Conservation (phyloP, 2,888 invertebrate species). For the Parnassius smintheus region DNA sequence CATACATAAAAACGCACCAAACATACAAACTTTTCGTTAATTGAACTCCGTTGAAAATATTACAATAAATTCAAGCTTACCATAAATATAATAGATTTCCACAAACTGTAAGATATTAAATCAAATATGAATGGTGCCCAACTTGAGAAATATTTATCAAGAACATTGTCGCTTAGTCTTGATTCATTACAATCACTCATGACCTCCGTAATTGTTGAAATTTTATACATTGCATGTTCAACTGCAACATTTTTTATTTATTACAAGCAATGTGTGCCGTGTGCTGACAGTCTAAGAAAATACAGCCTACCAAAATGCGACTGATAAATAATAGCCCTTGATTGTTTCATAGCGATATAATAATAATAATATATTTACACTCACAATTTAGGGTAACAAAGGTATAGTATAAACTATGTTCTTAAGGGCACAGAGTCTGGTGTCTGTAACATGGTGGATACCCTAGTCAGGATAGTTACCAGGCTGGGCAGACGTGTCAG, state of each 20-base stretch:
- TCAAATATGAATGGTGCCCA: conserved; percentile 30
- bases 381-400: no score
- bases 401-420: no score
- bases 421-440: no score
- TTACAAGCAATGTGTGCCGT: background rate
- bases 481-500: no score
- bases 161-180: conserved; percentile 27
- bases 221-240: conserved; percentile 41
- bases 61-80: conserved; percentile 28
- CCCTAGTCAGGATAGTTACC: no score
- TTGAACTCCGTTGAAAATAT: background rate
- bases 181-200: conserved; percentile 37
- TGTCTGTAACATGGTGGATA: no score
- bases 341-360: no score
- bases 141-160: conserved; percentile 33
- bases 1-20: no score
- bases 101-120: conserved; percentile 17
- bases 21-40: background rate
- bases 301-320: no score
- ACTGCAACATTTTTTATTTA: conserved; percentile 38
- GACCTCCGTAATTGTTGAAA: conserved; percentile 36
- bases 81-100: conserved; percentile 32
- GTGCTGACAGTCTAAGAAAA: background rate
- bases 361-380: no score
- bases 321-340: no score